Percentiles rank a stretch among this genome's conserved stretches.
Conservation (phyloP, 2,113 vertebrate species). For the Brienomyrus brachyistius region DNA sequence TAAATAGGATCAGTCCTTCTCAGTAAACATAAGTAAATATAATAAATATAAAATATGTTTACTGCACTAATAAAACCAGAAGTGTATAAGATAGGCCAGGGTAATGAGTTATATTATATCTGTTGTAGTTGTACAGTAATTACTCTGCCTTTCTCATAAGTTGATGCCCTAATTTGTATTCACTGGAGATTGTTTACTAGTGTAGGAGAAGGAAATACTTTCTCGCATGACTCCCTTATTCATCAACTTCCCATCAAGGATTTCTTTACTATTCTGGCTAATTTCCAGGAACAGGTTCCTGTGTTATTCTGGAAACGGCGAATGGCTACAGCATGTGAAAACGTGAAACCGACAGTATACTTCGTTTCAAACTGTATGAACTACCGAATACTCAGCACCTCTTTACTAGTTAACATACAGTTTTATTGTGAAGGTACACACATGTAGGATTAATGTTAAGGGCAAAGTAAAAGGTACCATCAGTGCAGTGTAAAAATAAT, state of each 20-base stretch:
- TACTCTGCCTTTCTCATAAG: background rate
- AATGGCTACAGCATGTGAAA: background rate
- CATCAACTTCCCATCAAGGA: background rate
- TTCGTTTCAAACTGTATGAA: background rate
- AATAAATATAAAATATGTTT: background rate
- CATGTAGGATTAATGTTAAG: background rate
- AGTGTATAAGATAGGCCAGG: background rate
- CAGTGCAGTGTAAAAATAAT: background rate
- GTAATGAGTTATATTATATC: background rate
- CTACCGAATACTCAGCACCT: background rate
- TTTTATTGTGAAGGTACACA: background rate
- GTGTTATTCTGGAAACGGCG: background rate
- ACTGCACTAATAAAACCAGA: background rate
- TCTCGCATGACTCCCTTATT: background rate
- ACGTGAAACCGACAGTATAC: background rate
- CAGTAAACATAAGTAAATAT: background rate
- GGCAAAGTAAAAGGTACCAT: background rate
- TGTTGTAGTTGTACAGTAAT: background rate
- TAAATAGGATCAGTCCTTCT: background rate
- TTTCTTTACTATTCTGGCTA: background rate
- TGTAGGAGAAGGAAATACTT: background rate
- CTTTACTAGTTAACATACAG: background rate
- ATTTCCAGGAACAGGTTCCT: background rate
- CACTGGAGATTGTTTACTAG: background rate
- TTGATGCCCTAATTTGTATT: background rate